Conservation (phyloP, 2,113 vertebrate species). For the Tor tambroides region DNA sequence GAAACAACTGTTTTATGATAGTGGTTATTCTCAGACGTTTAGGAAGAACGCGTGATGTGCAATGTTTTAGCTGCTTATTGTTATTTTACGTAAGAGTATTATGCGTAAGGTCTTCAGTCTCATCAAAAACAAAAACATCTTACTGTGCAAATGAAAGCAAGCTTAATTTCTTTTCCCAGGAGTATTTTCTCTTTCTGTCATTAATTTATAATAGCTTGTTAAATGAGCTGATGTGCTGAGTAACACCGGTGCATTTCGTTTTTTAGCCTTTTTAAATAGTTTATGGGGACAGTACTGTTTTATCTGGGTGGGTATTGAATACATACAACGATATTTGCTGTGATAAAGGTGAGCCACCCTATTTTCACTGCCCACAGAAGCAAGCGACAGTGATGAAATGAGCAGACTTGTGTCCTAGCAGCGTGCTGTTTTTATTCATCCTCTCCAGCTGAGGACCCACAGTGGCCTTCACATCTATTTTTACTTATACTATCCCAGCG, state of each 20-base stretch:
- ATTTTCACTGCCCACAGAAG: constrained; percentile 14
- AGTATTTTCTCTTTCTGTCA: background rate
- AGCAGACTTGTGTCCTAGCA: background rate
- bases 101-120: background rate
- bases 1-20: background rate
- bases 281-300: background rate
- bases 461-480: constrained; percentile 44
- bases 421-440: constrained; percentile 32
- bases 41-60: background rate
- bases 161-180: background rate
- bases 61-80: background rate
- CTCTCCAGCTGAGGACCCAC: constrained; percentile 35
- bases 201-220: background rate
- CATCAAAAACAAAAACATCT: too few species aligned
- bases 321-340: background rate
- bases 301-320: background rate
- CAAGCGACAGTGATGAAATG: constrained; percentile 37
- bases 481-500: constrained; percentile 45
- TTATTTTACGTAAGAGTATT: background rate
- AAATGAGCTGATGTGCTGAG: background rate
- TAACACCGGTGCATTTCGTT: background rate
- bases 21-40: background rate
- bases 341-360: constrained; percentile 22
- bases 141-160: background rate
- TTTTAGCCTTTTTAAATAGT: background rate